Evolutionary conservation across 2,113 vertebrate genomes (phyloP).

Genomic region (Amphiprion ocellaris): DNA sequence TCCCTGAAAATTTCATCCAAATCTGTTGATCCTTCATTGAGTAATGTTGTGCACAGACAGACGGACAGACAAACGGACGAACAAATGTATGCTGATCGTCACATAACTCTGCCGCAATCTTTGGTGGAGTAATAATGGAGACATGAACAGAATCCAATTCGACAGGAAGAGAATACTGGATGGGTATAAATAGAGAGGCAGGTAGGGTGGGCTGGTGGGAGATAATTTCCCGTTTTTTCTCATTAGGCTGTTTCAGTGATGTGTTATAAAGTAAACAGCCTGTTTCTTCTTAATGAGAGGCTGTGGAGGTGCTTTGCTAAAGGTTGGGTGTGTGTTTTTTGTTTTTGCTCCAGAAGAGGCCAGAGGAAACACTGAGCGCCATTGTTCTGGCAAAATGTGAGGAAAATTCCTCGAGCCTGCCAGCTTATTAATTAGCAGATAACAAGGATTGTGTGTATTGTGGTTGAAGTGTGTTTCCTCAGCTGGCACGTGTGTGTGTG

Average conservation of each 20-base stretch:
- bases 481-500: conserved; percentile 3
- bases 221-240: not conserved
- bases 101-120: no score
- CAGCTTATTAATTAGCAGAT: conserved; percentile 47
- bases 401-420: not conserved
- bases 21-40: no score
- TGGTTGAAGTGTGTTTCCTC: not conserved
- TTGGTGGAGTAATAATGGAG: no score
- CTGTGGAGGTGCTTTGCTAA: not conserved
- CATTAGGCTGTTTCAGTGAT: not conserved
- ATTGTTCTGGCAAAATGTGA: conserved; percentile 14
- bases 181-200: no score
- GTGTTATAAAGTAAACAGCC: not conserved
- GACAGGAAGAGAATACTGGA: no score
- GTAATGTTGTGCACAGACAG: no score
- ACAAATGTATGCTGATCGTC: no score
- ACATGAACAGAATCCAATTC: no score
- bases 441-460: conserved; percentile 12
- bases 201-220: no score
- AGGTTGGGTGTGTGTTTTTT: not conserved
- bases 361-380: not conserved
- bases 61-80: no score
- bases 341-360: conserved; percentile 1
- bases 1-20: no score
- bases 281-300: not conserved